Percentiles rank a stretch among this genome's conserved stretches.
phyloP scores from a whole-genome alignment of 2,888 invertebrate species.

The Tinea trinotella region DNA sequence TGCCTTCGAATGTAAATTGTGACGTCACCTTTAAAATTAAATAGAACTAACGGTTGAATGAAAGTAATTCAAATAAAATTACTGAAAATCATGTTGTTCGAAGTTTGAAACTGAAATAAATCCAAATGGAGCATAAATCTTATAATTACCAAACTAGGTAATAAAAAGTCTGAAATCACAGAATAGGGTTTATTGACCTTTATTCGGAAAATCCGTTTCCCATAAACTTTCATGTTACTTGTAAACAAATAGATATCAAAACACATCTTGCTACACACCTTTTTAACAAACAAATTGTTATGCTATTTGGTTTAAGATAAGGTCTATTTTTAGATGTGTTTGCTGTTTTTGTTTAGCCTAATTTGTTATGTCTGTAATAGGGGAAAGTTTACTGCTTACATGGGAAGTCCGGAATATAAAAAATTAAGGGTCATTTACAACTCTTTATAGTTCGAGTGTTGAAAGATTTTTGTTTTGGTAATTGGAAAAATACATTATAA shows the following conservation, averaged over 20 bases:
- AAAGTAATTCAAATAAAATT: too few relatives aligned
- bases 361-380: neutral
- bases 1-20: too few relatives aligned
- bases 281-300: neutral
- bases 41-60: too few relatives aligned
- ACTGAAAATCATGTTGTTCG: too few relatives aligned
- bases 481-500: too few relatives aligned
- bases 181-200: neutral
- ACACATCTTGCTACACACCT: too few relatives aligned
- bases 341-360: neutral
- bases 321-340: too few relatives aligned
- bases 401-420: neutral
- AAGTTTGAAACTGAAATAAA: too few relatives aligned
- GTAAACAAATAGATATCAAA: neutral
- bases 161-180: neutral
- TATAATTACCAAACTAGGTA: neutral
- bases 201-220: neutral
- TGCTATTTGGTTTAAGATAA: neutral
- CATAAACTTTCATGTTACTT: neutral
- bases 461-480: too few relatives aligned
- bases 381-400: neutral
- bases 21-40: too few relatives aligned
- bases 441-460: too few relatives aligned
- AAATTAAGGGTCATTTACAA: neutral
- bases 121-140: too few relatives aligned